Evolutionary conservation across 2,888 invertebrate genomes (phyloP), one percentile per base, ranked within the genome.

Genomic region (Hymenopus coronatus): DNA sequence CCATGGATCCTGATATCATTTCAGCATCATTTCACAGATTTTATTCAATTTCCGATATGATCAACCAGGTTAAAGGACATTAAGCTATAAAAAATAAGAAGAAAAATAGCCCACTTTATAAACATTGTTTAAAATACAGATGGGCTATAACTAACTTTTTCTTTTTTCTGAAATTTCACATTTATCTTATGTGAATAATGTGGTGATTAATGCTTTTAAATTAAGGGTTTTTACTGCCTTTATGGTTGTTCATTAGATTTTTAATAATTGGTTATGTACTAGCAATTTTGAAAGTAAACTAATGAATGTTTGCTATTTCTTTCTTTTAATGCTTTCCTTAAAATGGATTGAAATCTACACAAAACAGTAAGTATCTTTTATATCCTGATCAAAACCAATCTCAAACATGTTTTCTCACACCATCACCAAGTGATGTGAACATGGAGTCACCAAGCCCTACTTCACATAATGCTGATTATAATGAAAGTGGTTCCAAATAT

Each of bases 401-500:
- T 81, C 90, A 90, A 70, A 91, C 90, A 84, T 89, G 91, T 85
- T 93, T 94, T 91, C 92, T 94, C 91, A 95, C 94, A 89, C 94
- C 95, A 85, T 95, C 95, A 88, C 94, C 95, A 87, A 94, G 94
- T 91, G 94, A 94, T 92, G 92, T 94, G 70, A 93, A 93, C 87
- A 94, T 94, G 94, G 93, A 93, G 90, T 94, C 94, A 88, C 94
- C 94, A 90, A 94, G 93, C 91, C 94, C 94, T 33, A 92, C 92
- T 8, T 54, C 86, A 25, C 54, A 81, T 81, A 85, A 88, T 82
- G 86, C 40, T 25, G 82, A 87, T 28, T 90, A 87, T 82, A 87
- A 88, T 82, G 89, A 46, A 81, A 27, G n/a, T 33, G 87, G 46
- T 28, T n/a, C 40, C 40, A 28, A 70, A 25, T 83, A 85, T 27